Evolutionary conservation across 2,113 vertebrate genomes (phyloP), one percentile per base, ranked within the genome.

Genomic region (Mus pahari): DNA sequence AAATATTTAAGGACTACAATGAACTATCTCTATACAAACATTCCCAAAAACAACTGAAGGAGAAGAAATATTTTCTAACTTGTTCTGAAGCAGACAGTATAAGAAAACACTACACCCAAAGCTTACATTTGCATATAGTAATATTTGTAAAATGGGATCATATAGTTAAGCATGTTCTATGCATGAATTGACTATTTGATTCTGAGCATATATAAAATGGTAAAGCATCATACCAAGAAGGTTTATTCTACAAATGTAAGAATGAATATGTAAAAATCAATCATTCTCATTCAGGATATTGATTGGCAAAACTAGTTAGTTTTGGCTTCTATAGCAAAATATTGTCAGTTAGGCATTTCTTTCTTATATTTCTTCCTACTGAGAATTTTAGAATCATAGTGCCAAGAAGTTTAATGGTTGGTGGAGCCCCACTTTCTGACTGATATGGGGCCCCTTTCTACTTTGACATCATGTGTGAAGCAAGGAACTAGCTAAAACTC

Each of bases 11-110:
- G 42, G 5, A 74, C 86, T 19, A 73, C 12, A 89, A 24, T 81
- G 74, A 55, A 58, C 11, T 2, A 87, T 10, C 83, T 86, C 10
- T 62, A 74, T 3, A 87, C 8, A 94, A 70, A 73, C 42, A 82
- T 17, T 86, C 75, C 22, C 13, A 91, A 53, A 92, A 91, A 55
- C 3, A 66, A 39, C 16, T 53, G 20, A 90, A 77, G 16, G 36
- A 94, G 8, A 55, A 86, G 7, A n/a, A 79, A 48, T n/a, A 48
- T n/a, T 83, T 89, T 36, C 33, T 6, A 68, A 45, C 6, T 74
- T 92, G 70, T 68, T 75, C 71, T 36, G 45, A 79, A 96, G 92
- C 78, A 6, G 10, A 92, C 6, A 92, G 48, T 90, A 58, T 33
- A 75, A 75, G 55, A 87, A 71, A 90, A 64, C 36, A 26, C 45